Base-by-base conservation (phyloP, 2,888 invertebrate species). In the Hedya salicella region DNA sequence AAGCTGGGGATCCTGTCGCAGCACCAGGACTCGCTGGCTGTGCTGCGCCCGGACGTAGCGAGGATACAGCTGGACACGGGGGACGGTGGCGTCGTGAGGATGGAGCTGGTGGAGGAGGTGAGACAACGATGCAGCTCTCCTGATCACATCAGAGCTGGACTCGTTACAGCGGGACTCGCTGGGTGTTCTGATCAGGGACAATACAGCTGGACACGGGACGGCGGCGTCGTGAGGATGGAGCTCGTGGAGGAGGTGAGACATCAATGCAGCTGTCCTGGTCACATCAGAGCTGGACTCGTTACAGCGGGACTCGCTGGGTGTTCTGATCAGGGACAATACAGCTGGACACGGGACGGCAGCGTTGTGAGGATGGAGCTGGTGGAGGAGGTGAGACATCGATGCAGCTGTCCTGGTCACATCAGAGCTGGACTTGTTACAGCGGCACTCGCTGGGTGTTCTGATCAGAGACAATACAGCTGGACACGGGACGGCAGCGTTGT, bases 91-190 rank as follows among this genome's bases (percentile, higher is more conserved):
- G 75, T 76, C 44, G 64, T 88, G 3, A 69, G 76, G 1, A 73
- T 89, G 56, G 81, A 88, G 44, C 68, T 91, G 21, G 68, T 79
- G 1, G 86, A 88, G 63, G 86, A 66, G 84, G 84, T 68, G 75
- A 77, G 68, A 80, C 76, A 56, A 56, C 30, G 25, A n/a, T n/a
- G 30, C 6, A 25, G 25, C 4, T 25, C 25, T 6, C n/a, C n/a
- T n/a, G n/a, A n/a, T n/a, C n/a, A n/a, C n/a, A n/a, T n/a, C n/a
- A n/a, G n/a, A n/a, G n/a, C n/a, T n/a, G n/a, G n/a, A n/a, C n/a
- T n/a, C n/a, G n/a, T n/a, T n/a, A n/a, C n/a, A n/a, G n/a, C n/a
- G n/a, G n/a, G n/a, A n/a, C n/a, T n/a, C n/a, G n/a, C n/a, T n/a
- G n/a, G n/a, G n/a, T n/a, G n/a, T n/a, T n/a, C 25, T 25, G 25